These are phyloP conservation scores for Anoplophora glabripennis DNA, from an alignment of 1,140 invertebrate genomes.

Conservation along the genomic window DNA sequence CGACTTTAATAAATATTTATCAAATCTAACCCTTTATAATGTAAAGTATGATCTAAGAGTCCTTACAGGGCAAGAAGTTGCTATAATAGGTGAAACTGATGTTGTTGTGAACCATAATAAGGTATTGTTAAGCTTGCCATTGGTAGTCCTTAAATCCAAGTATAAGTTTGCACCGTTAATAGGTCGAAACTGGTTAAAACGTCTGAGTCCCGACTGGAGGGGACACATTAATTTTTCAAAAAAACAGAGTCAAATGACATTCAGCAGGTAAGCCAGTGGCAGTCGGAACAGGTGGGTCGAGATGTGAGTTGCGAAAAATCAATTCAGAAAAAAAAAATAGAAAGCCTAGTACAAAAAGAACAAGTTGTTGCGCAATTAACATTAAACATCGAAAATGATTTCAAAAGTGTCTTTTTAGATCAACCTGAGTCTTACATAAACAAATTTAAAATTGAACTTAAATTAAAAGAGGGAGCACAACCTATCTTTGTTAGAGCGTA, in stretches of 20 bases:
- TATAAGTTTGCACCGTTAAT: no score
- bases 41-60: slow-evolving; percentile 3
- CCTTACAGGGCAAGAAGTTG: no score
- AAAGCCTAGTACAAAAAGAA: no score
- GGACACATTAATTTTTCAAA: not conserved
- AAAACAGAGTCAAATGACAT: not conserved
- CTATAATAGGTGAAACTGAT: not conserved
- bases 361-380: slow-evolving; percentile 6
- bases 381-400: no score
- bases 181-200: no score
- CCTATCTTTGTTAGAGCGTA: no score
- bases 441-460: no score
- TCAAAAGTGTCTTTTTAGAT: no score
- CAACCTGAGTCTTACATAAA: no score
- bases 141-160: no score
- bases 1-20: not conserved
- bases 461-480: no score
- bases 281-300: not conserved
- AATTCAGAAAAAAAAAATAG: no score
- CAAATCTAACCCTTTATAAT: not conserved
- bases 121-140: not conserved
- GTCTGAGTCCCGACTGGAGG: not conserved
- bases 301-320: not conserved
- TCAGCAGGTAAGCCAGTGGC: not conserved
- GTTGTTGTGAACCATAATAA: not conserved